Percentiles rank a stretch among this genome's conserved stretches.
Conservation (phyloP, 2,888 invertebrate species). For the Rugalucina vietnamica region DNA sequence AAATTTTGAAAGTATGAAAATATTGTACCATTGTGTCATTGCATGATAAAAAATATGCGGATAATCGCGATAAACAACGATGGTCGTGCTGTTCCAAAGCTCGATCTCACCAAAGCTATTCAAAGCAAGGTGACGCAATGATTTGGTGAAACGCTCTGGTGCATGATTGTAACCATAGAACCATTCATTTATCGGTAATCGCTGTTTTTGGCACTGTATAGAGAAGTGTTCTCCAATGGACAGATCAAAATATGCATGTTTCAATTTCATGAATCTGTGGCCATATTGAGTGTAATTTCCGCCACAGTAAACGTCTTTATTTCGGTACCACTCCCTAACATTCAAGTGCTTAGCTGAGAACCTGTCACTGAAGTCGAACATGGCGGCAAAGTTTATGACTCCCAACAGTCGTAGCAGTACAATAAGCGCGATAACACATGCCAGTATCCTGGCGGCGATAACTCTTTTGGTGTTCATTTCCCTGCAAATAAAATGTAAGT, state of each 20-base stretch:
- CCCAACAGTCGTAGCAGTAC: background rate
- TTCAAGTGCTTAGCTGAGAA: conserved; percentile 1
- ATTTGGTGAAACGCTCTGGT: background rate
- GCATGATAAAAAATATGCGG: conserved; percentile 59
- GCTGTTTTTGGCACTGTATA: conserved; percentile 18
- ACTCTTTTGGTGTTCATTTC: too few relatives aligned
- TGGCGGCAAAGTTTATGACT: background rate
- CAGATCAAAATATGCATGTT: conserved; percentile 28
- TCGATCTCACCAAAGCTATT: background rate
- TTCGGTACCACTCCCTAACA: conserved; percentile 24
- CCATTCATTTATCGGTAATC: conserved; percentile 11
- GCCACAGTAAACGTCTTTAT: conserved; percentile 15
- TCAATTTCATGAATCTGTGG: conserved; percentile 42
- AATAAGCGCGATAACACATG: background rate
- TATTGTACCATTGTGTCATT: conserved; percentile 59
- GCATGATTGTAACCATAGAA: conserved; percentile 27
- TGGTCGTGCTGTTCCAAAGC: background rate
- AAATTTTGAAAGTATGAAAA: conserved; percentile 40
- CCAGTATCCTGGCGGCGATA: background rate
- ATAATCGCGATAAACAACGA: conserved; percentile 47
- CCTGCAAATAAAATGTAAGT: too few relatives aligned
- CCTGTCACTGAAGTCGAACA: background rate
- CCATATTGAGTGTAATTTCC: conserved; percentile 49
- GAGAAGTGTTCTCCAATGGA: conserved; percentile 34
- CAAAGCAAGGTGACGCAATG: background rate